phyloP scores from a whole-genome alignment of 1,140 invertebrate species.

The Meloidogyne floridensis region DNA sequence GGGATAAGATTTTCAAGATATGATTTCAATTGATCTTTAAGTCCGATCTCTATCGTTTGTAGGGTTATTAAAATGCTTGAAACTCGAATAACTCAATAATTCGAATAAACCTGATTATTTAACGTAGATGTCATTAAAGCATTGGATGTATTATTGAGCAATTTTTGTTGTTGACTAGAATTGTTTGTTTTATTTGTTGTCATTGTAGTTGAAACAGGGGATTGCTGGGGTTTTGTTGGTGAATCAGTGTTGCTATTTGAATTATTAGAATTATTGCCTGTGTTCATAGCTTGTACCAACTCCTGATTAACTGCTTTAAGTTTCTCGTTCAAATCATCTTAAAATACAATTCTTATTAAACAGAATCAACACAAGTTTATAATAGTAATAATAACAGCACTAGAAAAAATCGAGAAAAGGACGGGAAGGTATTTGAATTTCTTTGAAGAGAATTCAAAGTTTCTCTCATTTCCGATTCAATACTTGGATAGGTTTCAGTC shows the following conservation, averaged over 20 bases:
- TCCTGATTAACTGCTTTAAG: conserved; percentile 47
- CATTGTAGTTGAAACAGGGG: not conserved
- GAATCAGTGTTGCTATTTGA: not conserved
- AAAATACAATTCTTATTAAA: not conserved
- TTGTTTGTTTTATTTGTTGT: not conserved
- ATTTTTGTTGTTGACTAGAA: conserved; percentile 30
- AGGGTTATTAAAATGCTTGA: too few species aligned
- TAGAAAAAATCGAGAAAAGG: too few species aligned
- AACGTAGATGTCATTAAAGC: conserved; percentile 11
- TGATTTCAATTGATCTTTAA: too few species aligned
- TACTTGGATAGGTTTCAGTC: too few species aligned
- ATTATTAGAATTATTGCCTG: conserved; percentile 19
- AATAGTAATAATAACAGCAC: too few species aligned
- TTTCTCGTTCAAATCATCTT: conserved; percentile 41
- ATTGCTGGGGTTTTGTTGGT: not conserved
- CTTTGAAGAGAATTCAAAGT: too few species aligned
- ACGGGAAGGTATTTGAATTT: not conserved
- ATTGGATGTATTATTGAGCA: conserved; percentile 23
- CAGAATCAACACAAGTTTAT: too few species aligned
- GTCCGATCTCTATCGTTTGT: too few species aligned
- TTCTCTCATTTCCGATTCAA: too few species aligned
- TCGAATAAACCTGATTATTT: not conserved
- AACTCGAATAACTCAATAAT: too few species aligned
- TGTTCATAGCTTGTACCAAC: conserved; percentile 40
- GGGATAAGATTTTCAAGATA: too few species aligned